These are phyloP conservation scores for Megamerina dolium DNA, from an alignment of 2,888 invertebrate genomes.

Conservation along the genomic window DNA sequence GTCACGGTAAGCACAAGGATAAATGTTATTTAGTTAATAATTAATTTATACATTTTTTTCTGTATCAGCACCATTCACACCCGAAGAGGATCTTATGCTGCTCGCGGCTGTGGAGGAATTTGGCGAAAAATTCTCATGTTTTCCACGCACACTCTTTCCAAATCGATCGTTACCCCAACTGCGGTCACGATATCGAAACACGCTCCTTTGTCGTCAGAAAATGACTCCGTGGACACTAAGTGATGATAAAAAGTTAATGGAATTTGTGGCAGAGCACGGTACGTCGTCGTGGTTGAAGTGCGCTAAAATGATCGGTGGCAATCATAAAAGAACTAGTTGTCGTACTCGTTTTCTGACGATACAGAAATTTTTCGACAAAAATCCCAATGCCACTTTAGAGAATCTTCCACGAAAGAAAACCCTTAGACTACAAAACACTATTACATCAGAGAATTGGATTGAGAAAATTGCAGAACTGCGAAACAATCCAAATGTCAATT, in stretches of 20 bases:
- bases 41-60: conserved; percentile 1
- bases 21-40: background rate
- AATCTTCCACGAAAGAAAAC: conserved; percentile 37
- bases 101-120: conserved; percentile 58
- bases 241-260: conserved; percentile 58
- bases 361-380: conserved; percentile 51
- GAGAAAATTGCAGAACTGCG: conserved; percentile 33
- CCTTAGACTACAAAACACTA: conserved; percentile 9
- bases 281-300: conserved; percentile 53
- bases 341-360: conserved; percentile 57
- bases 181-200: conserved; percentile 55
- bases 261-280: conserved; percentile 52
- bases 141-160: conserved; percentile 56
- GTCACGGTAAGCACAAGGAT: conserved; percentile 28
- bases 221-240: conserved; percentile 56
- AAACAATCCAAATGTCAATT: conserved; percentile 18
- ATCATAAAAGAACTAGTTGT: conserved; percentile 56
- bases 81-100: conserved; percentile 62
- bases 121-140: conserved; percentile 56
- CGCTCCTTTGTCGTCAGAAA: conserved; percentile 44
- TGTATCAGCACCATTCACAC: conserved; percentile 52
- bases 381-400: conserved; percentile 46
- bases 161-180: conserved; percentile 59
- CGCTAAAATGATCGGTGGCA: conserved; percentile 52
- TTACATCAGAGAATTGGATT: conserved; percentile 40